Conservation (phyloP, 2,888 invertebrate species). For the Hesperia comma region DNA sequence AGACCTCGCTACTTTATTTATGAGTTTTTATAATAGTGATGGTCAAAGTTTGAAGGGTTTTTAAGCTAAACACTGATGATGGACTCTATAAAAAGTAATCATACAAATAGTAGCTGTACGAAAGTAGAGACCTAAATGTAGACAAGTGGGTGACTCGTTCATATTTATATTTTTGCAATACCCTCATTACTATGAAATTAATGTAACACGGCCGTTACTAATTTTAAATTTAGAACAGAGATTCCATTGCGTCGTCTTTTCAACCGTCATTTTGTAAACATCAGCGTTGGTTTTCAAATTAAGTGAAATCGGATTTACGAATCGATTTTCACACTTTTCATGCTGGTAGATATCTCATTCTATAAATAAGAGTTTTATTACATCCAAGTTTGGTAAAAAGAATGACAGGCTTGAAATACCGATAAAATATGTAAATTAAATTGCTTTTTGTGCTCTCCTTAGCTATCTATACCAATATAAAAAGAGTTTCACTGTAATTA, state of each 20-base stretch:
- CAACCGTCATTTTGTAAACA: slow-evolving; percentile 64
- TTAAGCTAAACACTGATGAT: too few relatives aligned
- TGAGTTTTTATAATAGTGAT: too few relatives aligned
- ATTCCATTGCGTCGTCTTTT: slow-evolving; percentile 60
- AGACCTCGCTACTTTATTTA: too few relatives aligned
- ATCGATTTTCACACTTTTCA: slow-evolving; percentile 22
- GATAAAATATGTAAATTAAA: not conserved
- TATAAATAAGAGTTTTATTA: not conserved
- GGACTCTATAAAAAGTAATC: too few relatives aligned
- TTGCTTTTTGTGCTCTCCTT: not conserved
- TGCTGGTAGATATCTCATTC: slow-evolving; percentile 44
- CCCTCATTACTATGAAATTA: slow-evolving; percentile 57
- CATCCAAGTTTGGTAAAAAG: not conserved
- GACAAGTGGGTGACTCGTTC: not conserved
- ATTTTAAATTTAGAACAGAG: slow-evolving; percentile 75
- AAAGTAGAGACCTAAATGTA: too few relatives aligned
- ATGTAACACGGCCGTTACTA: slow-evolving; percentile 69
- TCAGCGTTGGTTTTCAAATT: slow-evolving; percentile 68
- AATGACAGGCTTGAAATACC: not conserved
- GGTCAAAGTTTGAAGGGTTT: too few relatives aligned
- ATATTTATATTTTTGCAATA: slow-evolving; percentile 44
- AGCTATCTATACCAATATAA: too few relatives aligned
- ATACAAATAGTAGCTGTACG: too few relatives aligned
- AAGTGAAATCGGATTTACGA: slow-evolving; percentile 3
- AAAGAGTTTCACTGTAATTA: not conserved